These are phyloP conservation scores for Sceloporus tristichus DNA, from an alignment of 2,113 vertebrate species.

Conservation along the genomic window DNA sequence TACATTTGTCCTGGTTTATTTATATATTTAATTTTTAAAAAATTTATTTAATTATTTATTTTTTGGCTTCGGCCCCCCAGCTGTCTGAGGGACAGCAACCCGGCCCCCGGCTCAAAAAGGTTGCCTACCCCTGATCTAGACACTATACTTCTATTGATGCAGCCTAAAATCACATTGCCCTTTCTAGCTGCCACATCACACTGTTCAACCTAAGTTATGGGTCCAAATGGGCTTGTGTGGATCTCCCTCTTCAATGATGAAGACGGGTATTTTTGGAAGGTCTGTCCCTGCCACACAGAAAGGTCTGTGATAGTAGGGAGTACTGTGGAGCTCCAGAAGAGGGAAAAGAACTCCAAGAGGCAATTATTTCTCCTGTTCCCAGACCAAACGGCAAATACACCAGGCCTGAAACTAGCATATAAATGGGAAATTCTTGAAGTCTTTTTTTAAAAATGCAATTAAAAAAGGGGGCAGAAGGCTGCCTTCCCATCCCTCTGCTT, in stretches of 20 bases:
- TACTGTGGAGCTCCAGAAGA: not conserved
- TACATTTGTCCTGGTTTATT: no score
- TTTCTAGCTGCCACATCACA: no score
- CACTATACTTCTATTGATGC: no score
- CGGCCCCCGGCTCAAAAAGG: no score
- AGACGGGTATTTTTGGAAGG: not conserved
- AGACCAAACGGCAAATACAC: not conserved
- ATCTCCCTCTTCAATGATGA: not conserved
- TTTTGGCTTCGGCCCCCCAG: no score
- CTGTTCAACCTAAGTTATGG: no score
- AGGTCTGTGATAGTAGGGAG: not conserved
- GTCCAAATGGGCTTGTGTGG: not conserved
- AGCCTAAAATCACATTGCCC: no score
- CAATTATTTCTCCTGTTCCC: not conserved
- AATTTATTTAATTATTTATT: no score
- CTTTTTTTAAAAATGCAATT: not conserved
- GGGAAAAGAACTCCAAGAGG: not conserved
- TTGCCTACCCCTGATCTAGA: no score
- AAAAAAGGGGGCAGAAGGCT: no score
- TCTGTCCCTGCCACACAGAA: not conserved
- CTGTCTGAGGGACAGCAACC: no score
- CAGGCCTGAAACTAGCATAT: not conserved
- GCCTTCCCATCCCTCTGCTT: not conserved
- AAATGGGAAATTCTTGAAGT: not conserved
- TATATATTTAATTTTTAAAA: no score